These are phyloP conservation scores for Muscicapa comitata DNA, from an alignment of 2,797 vertebrate genomes.

Conservation along the genomic window DNA sequence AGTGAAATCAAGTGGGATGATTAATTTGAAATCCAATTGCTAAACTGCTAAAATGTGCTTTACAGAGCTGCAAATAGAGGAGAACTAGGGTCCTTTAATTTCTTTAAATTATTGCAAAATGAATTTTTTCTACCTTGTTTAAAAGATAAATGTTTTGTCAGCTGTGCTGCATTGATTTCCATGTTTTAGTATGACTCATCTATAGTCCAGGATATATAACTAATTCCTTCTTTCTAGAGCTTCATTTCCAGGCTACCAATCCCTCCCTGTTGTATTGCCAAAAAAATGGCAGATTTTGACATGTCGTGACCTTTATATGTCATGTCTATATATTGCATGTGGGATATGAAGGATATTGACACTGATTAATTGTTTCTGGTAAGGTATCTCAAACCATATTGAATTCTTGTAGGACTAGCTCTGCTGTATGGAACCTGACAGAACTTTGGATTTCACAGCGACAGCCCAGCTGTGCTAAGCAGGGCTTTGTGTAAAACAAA, in stretches of 20 bases:
- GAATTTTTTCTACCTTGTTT: neutral
- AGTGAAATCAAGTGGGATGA: neutral
- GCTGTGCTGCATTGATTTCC: neutral
- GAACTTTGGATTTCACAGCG: neutral
- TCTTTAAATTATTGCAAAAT: neutral
- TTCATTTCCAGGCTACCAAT: conserved; percentile 10
- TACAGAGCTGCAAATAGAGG: neutral
- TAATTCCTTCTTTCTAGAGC: neutral
- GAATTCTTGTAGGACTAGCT: neutral
- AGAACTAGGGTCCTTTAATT: neutral
- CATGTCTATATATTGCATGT: neutral
- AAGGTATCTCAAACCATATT: neutral
- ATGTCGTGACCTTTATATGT: neutral
- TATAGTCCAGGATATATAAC: neutral
- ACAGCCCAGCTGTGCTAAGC: neutral
- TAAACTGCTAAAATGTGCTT: neutral
- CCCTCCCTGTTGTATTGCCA: conserved; percentile 6
- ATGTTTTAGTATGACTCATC: neutral
- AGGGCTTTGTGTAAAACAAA: neutral
- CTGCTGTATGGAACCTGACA: neutral
- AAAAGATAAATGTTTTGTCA: conserved; percentile 8
- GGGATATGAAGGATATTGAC: conserved; percentile 14
- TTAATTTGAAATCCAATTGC: neutral
- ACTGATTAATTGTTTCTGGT: conserved; percentile 41
- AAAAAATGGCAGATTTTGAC: conserved; percentile 34